Evolutionary conservation across 2,113 vertebrate species (phyloP).

Genomic region (Myanophis thanlyinensis): DNA sequence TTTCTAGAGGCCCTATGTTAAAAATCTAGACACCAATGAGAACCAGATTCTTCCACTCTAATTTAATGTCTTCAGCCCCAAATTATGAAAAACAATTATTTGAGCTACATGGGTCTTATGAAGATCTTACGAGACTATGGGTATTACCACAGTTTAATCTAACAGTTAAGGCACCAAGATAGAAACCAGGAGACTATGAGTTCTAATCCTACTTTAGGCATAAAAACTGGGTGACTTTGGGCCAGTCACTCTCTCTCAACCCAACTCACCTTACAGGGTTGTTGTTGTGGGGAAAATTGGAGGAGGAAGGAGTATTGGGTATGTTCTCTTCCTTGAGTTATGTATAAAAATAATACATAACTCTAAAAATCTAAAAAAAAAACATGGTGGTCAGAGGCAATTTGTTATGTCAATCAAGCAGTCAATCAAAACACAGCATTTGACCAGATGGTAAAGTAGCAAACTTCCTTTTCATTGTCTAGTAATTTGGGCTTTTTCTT

Average conservation of each 20-base stretch:
- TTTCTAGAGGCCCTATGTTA: background rate
- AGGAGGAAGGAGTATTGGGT: background rate
- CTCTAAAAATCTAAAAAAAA: background rate
- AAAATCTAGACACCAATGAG: background rate
- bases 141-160: background rate
- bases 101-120: background rate
- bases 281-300: background rate
- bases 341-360: background rate
- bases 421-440: background rate
- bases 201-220: background rate
- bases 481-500: background rate
- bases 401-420: background rate
- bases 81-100: background rate
- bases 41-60: background rate
- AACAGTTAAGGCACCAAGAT: background rate
- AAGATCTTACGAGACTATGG: background rate
- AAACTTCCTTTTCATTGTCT: background rate
- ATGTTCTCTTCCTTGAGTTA: background rate
- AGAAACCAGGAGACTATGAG: background rate
- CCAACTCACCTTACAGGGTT: background rate
- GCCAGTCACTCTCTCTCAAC: background rate
- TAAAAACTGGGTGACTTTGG: background rate
- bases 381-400: background rate
- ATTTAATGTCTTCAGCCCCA: background rate
- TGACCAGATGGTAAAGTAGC: background rate